Percentiles rank a stretch among this genome's conserved stretches.
phyloP scores from a whole-genome alignment of 2,888 invertebrate genomes.

The Pheosia gnoma region DNA sequence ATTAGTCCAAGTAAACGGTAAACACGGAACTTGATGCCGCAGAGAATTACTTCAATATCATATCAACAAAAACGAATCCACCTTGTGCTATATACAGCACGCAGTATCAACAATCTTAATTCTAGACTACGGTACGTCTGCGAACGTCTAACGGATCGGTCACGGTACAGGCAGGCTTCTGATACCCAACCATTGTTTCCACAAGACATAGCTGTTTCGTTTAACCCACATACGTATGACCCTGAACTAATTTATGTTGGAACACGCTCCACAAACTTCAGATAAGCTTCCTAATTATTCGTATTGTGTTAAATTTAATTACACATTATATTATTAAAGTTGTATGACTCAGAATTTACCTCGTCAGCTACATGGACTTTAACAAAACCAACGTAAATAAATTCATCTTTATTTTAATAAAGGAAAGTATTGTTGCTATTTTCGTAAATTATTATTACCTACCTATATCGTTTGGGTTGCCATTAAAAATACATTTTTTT shows the following conservation, averaged over 20 bases:
- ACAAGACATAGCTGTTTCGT: slow-evolving; percentile 24
- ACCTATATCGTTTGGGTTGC: no score
- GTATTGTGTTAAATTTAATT: background rate
- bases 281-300: slow-evolving; percentile 11
- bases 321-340: background rate
- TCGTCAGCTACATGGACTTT: no score
- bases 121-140: slow-evolving; percentile 24
- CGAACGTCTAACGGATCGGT: slow-evolving; percentile 33
- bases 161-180: slow-evolving; percentile 29
- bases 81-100: background rate
- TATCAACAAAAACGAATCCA: background rate
- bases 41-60: background rate
- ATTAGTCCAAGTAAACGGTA: no score
- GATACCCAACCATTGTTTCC: slow-evolving; percentile 32
- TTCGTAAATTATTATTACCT: no score
- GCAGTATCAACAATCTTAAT: background rate
- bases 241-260: slow-evolving; percentile 6
- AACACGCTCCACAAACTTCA: slow-evolving; percentile 24
- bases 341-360: background rate
- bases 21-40: no score
- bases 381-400: no score
- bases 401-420: no score
- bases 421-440: no score
- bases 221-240: slow-evolving; percentile 14
- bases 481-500: no score